phyloP scores from a whole-genome alignment of 2,797 vertebrate species.

The Pseudopleuronectes americanus region DNA sequence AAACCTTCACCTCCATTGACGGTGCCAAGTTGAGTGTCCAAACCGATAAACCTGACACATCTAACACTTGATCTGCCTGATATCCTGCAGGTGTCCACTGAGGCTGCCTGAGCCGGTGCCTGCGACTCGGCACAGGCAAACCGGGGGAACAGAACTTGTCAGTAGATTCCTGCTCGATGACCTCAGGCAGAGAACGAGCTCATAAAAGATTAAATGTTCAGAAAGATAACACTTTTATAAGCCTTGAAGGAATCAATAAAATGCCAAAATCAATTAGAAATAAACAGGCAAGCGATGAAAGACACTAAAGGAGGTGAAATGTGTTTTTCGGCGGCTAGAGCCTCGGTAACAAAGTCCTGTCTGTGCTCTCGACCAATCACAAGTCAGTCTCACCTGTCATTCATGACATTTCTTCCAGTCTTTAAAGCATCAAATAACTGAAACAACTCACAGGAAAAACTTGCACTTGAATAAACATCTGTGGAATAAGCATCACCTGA shows the following conservation, averaged over 20 bases:
- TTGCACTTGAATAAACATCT: no score
- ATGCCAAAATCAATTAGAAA: constrained; percentile 18
- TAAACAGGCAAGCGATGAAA: not conserved
- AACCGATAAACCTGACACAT: constrained; percentile 30
- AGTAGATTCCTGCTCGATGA: constrained; percentile 1
- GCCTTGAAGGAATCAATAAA: constrained; percentile 30
- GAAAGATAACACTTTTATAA: constrained; percentile 22
- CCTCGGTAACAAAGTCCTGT: no score
- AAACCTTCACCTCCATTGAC: constrained; percentile 29
- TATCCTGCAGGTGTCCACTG: constrained; percentile 15
- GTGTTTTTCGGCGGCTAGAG: no score
- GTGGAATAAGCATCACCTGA: no score
- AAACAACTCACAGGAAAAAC: no score
- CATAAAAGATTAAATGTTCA: constrained; percentile 34
- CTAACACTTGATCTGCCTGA: constrained; percentile 16
- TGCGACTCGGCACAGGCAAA: constrained; percentile 20
- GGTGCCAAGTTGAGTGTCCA: constrained; percentile 21
- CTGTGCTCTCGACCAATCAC: no score
- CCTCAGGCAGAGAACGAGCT: constrained; percentile 13
- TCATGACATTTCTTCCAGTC: no score
- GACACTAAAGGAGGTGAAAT: not conserved
- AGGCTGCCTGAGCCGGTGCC: not conserved
- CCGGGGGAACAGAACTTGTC: constrained; percentile 17
- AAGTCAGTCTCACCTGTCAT: no score
- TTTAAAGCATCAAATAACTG: no score